phyloP scores from a whole-genome alignment of 2,113 vertebrate species.

The Cyrtonyx montezumae region DNA sequence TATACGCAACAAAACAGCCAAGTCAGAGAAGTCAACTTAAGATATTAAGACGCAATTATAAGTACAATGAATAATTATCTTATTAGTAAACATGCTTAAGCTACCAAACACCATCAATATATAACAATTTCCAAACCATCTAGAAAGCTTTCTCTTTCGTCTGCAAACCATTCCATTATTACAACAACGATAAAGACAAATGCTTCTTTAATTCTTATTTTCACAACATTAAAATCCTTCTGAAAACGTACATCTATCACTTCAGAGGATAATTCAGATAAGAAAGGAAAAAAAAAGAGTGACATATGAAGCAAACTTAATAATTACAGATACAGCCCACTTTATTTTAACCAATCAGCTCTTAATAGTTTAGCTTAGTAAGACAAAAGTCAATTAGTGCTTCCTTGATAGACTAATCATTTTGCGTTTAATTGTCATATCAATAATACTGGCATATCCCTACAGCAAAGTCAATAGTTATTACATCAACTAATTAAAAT shows the following conservation, averaged over 20 bases:
- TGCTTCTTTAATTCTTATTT: not conserved
- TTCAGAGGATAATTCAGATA: not conserved
- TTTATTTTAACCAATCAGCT: conserved; percentile 66
- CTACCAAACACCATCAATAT: not conserved
- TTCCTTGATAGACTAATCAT: conserved; percentile 71
- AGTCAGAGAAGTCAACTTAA: not conserved
- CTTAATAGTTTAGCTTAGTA: conserved; percentile 57
- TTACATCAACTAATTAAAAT: conserved; percentile 75
- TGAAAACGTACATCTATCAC: not conserved
- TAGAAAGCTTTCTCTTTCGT: not conserved
- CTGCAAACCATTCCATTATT: not conserved
- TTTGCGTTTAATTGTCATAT: conserved; percentile 77
- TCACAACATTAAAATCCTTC: conserved; percentile 19
- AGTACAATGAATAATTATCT: not conserved
- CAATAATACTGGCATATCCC: conserved; percentile 65
- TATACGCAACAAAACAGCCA: not conserved
- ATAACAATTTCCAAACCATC: not conserved
- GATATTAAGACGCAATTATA: not conserved
- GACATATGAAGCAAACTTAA: conserved; percentile 18
- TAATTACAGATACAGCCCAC: conserved; percentile 64
- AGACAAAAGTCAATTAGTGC: conserved; percentile 71
- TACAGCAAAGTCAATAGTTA: conserved; percentile 71
- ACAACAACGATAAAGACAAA: not conserved
- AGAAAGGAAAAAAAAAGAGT: not conserved
- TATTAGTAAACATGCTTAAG: not conserved